These are phyloP conservation scores for Phyllotreta cruciferae DNA, from an alignment of 2,888 invertebrate genomes.

Conservation along the genomic window DNA sequence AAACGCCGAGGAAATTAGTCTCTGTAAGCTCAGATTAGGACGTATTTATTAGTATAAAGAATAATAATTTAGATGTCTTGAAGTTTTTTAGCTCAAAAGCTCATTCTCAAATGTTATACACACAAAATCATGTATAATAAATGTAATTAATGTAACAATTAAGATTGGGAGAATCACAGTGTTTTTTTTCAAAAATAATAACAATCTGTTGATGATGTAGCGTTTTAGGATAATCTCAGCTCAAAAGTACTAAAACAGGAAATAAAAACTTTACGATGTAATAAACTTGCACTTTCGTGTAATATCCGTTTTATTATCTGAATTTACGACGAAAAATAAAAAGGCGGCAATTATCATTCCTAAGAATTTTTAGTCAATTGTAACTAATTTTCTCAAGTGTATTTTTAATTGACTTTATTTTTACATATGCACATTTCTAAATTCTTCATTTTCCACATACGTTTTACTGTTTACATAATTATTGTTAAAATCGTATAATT, in stretches of 20 bases:
- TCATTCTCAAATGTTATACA: too few species aligned
- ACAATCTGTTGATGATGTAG: constrained; percentile 19
- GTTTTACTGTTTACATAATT: too few species aligned
- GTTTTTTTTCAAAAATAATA: constrained; percentile 4
- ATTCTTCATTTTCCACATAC: too few species aligned
- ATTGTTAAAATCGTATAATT: too few species aligned
- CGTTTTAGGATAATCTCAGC: constrained; percentile 23
- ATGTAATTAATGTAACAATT: too few species aligned
- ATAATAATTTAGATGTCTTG: too few species aligned
- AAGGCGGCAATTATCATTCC: constrained; percentile 22
- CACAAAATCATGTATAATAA: too few species aligned
- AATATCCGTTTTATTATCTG: constrained; percentile 19
- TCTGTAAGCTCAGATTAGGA: too few species aligned
- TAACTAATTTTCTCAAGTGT: constrained; percentile 6
- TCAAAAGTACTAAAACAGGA: constrained; percentile 19
- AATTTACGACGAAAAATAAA: constrained; percentile 24
- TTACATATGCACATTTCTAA: neutral
- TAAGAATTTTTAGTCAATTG: neutral
- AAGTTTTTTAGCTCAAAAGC: too few species aligned
- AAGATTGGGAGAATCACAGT: neutral
- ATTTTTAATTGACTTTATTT: neutral
- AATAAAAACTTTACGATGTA: constrained; percentile 27
- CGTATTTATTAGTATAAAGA: too few species aligned
- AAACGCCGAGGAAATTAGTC: too few species aligned
- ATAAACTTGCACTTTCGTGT: constrained; percentile 28